Conservation (phyloP, 2,888 invertebrate genomes). For the Leucophora obtusa region DNA sequence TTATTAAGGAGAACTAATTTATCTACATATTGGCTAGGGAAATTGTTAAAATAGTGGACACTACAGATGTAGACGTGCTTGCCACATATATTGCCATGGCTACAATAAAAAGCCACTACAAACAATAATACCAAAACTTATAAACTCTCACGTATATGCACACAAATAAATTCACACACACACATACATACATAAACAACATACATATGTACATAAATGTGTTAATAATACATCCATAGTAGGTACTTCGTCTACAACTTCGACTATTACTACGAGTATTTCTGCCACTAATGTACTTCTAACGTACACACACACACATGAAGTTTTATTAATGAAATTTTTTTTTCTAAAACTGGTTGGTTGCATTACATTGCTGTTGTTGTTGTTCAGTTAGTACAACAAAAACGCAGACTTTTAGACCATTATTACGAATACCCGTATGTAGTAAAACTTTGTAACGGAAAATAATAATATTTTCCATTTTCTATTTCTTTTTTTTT, state of each 20-base stretch:
- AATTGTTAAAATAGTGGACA: conserved; percentile 60
- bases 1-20: conserved; percentile 36
- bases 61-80: conserved; percentile 52
- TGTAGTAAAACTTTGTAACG: conserved; percentile 30
- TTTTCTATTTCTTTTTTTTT: not conserved
- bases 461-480: conserved; percentile 39
- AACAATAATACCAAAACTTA: conserved; percentile 30
- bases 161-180: not conserved
- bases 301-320: conserved; percentile 28
- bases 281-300: conserved; percentile 52
- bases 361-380: conserved; percentile 50
- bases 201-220: conserved; percentile 19
- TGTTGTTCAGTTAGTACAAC: conserved; percentile 45
- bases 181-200: too few relatives aligned
- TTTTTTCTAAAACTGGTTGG: conserved; percentile 24
- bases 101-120: conserved; percentile 58
- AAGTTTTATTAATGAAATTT: conserved; percentile 57
- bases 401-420: conserved; percentile 43
- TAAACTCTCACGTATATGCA: not conserved
- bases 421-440: conserved; percentile 18
- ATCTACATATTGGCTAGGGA: conserved; percentile 10
- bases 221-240: conserved; percentile 63
- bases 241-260: conserved; percentile 57
- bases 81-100: conserved; percentile 61
- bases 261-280: conserved; percentile 1